Evolutionary conservation across 2,888 invertebrate genomes (phyloP).

Genomic region (Loripinus fragilis): DNA sequence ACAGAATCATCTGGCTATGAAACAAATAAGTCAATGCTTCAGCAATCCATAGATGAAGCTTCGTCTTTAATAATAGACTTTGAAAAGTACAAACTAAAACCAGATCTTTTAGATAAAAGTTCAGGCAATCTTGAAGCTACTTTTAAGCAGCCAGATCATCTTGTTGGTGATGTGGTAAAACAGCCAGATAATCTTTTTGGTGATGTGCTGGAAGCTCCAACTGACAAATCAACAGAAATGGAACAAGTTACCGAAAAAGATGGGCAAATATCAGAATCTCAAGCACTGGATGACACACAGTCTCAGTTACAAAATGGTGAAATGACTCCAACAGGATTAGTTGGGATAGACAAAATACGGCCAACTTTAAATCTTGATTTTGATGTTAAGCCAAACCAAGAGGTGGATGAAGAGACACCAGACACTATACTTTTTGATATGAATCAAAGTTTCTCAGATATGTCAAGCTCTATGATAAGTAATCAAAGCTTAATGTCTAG

Average conservation of each 20-base stretch:
- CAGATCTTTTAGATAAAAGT: conserved; percentile 7
- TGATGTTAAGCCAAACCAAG: neutral
- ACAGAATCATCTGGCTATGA: conserved; percentile 62
- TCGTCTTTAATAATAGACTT: conserved; percentile 40
- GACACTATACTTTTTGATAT: neutral
- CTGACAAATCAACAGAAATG: neutral
- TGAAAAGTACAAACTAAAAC: conserved; percentile 42
- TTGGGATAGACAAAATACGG: neutral
- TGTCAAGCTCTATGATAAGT: neutral
- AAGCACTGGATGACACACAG: neutral
- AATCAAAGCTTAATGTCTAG: neutral
- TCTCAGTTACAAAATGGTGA: neutral
- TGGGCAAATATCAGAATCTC: neutral
- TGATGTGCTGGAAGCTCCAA: neutral
- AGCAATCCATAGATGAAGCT: conserved; percentile 39
- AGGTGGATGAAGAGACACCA: neutral
- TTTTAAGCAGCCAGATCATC: no score
- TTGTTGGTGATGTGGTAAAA: no score
- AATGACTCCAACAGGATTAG: conserved; percentile 1
- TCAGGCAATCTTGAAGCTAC: neutral
- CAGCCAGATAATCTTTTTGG: neutral
- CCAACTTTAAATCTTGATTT: neutral
- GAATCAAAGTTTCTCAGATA: neutral
- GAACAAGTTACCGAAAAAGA: neutral
- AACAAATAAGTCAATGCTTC: conserved; percentile 51